Conservation (phyloP, 2,797 vertebrate species). For the Syndactyla subalaris region DNA sequence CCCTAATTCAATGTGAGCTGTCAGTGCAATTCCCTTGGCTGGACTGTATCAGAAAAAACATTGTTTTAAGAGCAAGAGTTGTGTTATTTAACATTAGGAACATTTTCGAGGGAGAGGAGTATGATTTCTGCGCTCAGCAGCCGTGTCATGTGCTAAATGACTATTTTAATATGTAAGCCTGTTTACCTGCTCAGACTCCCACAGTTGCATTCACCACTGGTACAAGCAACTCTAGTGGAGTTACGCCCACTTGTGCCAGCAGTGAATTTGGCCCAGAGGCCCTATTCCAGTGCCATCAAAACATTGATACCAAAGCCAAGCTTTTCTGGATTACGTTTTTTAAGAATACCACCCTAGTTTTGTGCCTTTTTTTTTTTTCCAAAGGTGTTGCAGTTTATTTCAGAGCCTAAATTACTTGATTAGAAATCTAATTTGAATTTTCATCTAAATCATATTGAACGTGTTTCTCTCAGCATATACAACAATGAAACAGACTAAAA, state of each 20-base stretch:
- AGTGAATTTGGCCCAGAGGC: slow-evolving; percentile 30
- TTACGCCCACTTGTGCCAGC: neutral
- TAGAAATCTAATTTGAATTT: neutral
- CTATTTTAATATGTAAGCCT: neutral
- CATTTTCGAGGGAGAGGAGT: neutral
- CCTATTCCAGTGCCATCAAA: neutral
- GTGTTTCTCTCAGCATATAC: neutral
- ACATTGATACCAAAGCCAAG: neutral
- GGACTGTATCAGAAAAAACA: neutral
- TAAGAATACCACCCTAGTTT: neutral
- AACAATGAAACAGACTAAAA: neutral
- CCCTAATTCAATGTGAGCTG: neutral
- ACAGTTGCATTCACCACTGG: neutral
- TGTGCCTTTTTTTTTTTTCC: neutral
- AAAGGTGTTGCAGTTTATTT: neutral
- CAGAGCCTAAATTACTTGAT: neutral
- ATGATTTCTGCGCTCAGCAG: neutral
- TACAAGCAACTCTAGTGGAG: neutral
- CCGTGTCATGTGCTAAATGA: neutral
- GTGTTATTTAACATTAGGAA: neutral
- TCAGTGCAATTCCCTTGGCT: neutral
- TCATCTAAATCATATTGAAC: neutral
- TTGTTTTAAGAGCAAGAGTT: neutral
- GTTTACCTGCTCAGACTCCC: slow-evolving; percentile 55
- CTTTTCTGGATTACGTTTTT: neutral